A percentile compares a stretch with the other conserved stretches of the same genome.
Evolutionary conservation across 1,140 invertebrate genomes (phyloP).

Genomic region (Euwallacea similis): DNA sequence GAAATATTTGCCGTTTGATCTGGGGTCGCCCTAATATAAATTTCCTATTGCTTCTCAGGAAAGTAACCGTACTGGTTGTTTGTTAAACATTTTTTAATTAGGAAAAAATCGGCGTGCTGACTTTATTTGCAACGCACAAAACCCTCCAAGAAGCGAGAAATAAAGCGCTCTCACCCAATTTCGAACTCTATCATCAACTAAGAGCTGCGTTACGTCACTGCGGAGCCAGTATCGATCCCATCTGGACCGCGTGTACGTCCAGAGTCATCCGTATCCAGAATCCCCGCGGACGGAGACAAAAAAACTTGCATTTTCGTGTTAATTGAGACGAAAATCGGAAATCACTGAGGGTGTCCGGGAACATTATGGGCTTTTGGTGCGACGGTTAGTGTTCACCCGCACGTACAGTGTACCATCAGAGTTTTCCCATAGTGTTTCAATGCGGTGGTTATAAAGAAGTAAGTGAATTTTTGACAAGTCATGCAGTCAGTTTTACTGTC

Average conservation of each 20-base stretch:
- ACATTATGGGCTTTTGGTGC: neutral
- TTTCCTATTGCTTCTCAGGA: no score
- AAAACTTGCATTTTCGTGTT: neutral
- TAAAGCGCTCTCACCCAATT: no score
- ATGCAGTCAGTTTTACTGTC: no score
- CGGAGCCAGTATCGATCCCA: constrained; percentile 51
- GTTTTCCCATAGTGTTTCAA: neutral
- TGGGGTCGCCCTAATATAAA: no score
- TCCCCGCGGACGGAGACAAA: neutral
- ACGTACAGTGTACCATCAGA: no score
- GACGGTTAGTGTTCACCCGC: neutral
- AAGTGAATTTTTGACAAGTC: neutral
- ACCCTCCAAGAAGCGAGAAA: no score
- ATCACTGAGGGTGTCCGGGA: constrained; percentile 6
- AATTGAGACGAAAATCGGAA: no score
- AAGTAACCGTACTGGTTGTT: no score
- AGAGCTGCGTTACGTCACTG: constrained; percentile 49
- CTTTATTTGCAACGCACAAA: no score
- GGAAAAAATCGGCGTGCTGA: no score
- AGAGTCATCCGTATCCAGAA: constrained; percentile 14
- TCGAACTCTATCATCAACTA: neutral
- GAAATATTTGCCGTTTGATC: no score
- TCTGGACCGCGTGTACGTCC: constrained; percentile 44
- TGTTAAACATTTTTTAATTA: no score
- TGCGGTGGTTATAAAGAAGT: constrained; percentile 5